Percentiles rank a stretch among this genome's conserved stretches.
Conservation (phyloP, 2,888 invertebrate genomes). For the Eucera pruinosa region DNA sequence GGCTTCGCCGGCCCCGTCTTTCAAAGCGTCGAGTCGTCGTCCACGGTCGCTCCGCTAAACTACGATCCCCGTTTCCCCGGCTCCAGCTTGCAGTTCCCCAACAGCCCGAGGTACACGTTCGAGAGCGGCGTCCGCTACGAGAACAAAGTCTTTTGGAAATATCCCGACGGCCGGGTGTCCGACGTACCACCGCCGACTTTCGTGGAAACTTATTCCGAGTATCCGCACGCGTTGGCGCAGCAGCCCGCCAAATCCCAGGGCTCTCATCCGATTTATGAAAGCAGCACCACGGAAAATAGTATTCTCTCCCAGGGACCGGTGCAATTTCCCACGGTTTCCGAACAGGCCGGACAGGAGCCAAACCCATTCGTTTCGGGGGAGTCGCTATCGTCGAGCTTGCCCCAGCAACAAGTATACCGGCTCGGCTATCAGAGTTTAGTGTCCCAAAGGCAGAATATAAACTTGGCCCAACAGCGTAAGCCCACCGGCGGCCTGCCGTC, state of each 20-base stretch:
- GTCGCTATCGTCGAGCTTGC: slow-evolving; percentile 52
- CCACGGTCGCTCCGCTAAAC: slow-evolving; percentile 18
- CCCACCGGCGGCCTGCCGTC: slow-evolving; percentile 10
- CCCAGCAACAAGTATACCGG: slow-evolving; percentile 64
- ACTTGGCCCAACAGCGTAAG: slow-evolving; percentile 49
- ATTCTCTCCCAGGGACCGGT: slow-evolving; percentile 79
- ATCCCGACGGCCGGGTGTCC: slow-evolving; percentile 80
- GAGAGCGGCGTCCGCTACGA: slow-evolving; percentile 81
- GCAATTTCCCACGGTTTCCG: slow-evolving; percentile 77
- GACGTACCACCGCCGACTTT: slow-evolving; percentile 78
- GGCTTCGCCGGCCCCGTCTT: slow-evolving; percentile 39
- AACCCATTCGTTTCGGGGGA: slow-evolving; percentile 73
- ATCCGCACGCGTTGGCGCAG: slow-evolving; percentile 11
- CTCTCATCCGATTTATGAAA: slow-evolving; percentile 37
- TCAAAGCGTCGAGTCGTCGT: slow-evolving; percentile 37
- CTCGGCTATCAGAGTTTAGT: slow-evolving; percentile 63
- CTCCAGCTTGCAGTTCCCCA: not conserved
- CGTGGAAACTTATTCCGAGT: slow-evolving; percentile 65
- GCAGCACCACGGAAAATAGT: slow-evolving; percentile 41
- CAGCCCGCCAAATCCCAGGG: slow-evolving; percentile 42
- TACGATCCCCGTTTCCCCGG: not conserved
- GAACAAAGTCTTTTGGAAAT: slow-evolving; percentile 83
- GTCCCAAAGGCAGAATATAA: slow-evolving; percentile 49
- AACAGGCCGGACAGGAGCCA: slow-evolving; percentile 44
- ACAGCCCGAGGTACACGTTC: slow-evolving; percentile 75